These are phyloP conservation scores for Trachelus iudaicus DNA, from an alignment of 2,888 invertebrate genomes.

Conservation along the genomic window DNA sequence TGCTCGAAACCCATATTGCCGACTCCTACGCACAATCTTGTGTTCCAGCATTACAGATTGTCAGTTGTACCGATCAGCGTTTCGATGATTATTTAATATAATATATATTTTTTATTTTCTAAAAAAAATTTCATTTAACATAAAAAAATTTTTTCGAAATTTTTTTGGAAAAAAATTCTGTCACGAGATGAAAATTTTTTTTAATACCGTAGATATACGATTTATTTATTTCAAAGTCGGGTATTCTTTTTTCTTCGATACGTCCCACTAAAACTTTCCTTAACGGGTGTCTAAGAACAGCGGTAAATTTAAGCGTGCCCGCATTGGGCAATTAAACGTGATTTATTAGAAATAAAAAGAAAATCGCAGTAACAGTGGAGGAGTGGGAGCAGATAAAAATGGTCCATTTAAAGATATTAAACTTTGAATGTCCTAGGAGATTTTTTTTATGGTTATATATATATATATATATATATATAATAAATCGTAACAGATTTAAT, in stretches of 20 bases:
- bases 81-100: background rate
- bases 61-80: background rate
- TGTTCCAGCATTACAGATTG: background rate
- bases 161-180: background rate
- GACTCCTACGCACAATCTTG: background rate
- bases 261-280: background rate
- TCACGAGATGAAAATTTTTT: no score
- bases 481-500: conserved; percentile 3
- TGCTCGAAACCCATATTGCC: background rate
- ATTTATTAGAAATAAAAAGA: background rate
- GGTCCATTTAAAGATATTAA: background rate
- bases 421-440: background rate
- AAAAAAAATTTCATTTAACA: no score
- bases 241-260: background rate
- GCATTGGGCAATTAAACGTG: background rate
- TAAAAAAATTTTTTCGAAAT: no score
- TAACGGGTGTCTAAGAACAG: background rate
- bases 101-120: background rate
- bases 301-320: background rate
- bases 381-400: background rate
- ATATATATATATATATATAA: background rate
- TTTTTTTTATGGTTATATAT: background rate
- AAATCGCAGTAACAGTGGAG: background rate
- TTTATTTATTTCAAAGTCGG: background rate
- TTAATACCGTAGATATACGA: background rate